Base-by-base conservation (phyloP, 1,140 invertebrate genomes). In the Calephelis nemesis region DNA sequence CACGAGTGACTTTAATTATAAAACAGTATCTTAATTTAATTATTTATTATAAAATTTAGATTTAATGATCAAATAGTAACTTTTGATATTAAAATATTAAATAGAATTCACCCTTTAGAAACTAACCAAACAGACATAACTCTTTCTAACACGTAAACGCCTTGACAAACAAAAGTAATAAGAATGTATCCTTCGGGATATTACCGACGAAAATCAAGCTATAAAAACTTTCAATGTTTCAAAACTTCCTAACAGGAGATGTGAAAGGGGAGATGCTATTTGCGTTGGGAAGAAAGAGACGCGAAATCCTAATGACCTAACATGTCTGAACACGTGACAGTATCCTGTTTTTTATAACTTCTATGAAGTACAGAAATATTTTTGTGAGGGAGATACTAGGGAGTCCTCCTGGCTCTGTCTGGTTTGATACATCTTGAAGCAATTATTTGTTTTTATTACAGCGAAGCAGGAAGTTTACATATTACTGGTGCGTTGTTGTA, bases 311-410 rank as follows among this genome's bases (percentile, higher is more conserved):
- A 74, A 74, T 70, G 72, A 74, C 52, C 68, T 62, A 12, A 65
- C 68, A 68, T 73, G 62, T 12, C 65, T 42, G 19, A 68, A 68
- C 72, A 73, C 64, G 72, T 73, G 72, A 64, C 63, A 58, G 68
- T 70, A 70, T 70, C 68, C 70, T 73, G 70, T 70, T 74, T 74
- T 74, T 70, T 74, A 74, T 63, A 74, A 70, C 69, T 74, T 74
- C 69, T 74, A 68, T 74, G 72, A 74, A 70, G 47, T 74, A 69
- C 68, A 52, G 15, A 15, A 8, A 52, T 52, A 15, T 52, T 52
- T 15, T 52, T 52, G 49, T 19, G 11, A 52, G 49, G 5, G 7
- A 8, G 13, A 4, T 52, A 15, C 49, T 52, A 15, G n/a, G 13
- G 11, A 52, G n/a, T n/a, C 1, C 6, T 5, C 8, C 7, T 49